phyloP scores from a whole-genome alignment of 1,140 invertebrate species.

The Thaumetopoea pityocampa region DNA sequence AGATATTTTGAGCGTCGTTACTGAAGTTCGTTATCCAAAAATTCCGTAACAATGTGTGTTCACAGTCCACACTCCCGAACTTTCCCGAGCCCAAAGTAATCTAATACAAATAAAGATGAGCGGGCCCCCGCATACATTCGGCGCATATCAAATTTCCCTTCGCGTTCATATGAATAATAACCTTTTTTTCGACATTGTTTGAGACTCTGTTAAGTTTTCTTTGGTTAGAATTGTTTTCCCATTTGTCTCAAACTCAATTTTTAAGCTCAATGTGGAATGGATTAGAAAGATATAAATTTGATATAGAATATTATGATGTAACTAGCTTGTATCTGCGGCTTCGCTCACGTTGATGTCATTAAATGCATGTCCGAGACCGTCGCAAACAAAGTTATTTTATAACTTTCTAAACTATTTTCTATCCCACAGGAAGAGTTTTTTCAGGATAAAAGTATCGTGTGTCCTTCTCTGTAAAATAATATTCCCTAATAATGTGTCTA shows the following conservation, averaged over 20 bases:
- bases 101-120: constrained; percentile 72
- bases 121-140: constrained; percentile 49
- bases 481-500: too few species aligned
- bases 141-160: constrained; percentile 56
- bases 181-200: constrained; percentile 44
- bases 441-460: too few species aligned
- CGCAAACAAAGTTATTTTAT: too few species aligned
- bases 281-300: constrained; percentile 6
- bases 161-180: constrained; percentile 60
- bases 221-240: constrained; percentile 11
- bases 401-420: too few species aligned
- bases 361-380: too few species aligned
- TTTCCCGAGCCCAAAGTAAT: constrained; percentile 61
- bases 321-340: too few species aligned
- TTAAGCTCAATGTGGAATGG: constrained; percentile 5
- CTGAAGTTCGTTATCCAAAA: constrained; percentile 45
- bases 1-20: constrained; percentile 32
- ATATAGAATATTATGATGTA: too few species aligned
- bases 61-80: constrained; percentile 37
- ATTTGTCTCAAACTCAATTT: constrained; percentile 11
- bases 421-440: too few species aligned
- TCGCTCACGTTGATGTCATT: too few species aligned
- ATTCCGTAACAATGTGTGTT: constrained; percentile 48
- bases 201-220: constrained; percentile 25
- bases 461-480: too few species aligned